Base-by-base conservation (phyloP, 1,140 invertebrate genomes). In the Drosophila rufa region DNA sequence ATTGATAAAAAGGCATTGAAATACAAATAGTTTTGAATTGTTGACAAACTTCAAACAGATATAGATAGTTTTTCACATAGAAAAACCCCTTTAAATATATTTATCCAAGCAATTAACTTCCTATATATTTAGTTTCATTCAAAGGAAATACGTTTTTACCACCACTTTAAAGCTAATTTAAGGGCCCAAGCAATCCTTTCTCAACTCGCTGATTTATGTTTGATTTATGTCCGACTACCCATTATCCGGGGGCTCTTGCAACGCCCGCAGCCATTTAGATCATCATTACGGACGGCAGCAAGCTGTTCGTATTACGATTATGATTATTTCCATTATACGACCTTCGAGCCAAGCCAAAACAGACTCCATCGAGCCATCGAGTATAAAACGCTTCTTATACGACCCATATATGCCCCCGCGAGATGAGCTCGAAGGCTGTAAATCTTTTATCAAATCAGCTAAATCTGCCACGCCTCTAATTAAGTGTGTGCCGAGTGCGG, bases 371-470 rank as follows among this genome's bases (percentile, higher is more conserved):
- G 51, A 50, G 25, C 11, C 25, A 9, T 25, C 7, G 27, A 30
- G 43, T 43, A 57, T 51, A 73, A 73, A 69, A 38, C 48, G 46
- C 17, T 67, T 22, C 70, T 42, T 61, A 59, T 43, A 53, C 65
- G 40, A 59, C 64, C 62, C 62, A 55, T 69, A 61, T 55, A 43
- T 17, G 27, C n/a, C 40, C 14, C 19, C 50, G 30, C 45, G 38
- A 51, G 66, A 61, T 19, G 38, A 47, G 42, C 33, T 60, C 15
- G 15, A 64, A 36, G 30, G 68, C 36, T 74, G n/a, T 75, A 75
- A 62, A 75, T 75, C 51, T 57, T 45, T 75, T 75, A 56, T 74
- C 50, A 74, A 75, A 56, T 75, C 58, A 43, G 68, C 68, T 17
- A 75, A 73, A 62, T 62, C 50, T 73, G 43, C 48, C 68, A 73